Conservation (phyloP, 2,113 vertebrate species). For the Triplophysa tibetana region DNA sequence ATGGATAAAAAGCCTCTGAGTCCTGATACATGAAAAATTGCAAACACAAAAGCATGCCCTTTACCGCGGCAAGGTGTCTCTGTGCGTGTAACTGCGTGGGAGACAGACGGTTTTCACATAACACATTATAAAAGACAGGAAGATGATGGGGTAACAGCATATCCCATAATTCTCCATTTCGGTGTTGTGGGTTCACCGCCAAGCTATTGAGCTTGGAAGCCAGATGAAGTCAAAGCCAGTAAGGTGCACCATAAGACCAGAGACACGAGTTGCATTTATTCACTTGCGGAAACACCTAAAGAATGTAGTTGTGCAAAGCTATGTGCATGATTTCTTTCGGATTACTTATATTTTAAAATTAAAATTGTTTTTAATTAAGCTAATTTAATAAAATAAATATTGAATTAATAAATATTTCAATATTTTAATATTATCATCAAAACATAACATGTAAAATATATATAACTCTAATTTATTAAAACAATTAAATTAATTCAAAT, state of each 20-base stretch:
- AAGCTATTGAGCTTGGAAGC: conserved; percentile 8
- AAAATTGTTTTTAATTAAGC: too few species aligned
- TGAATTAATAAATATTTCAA: too few species aligned
- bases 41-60: conserved; percentile 45
- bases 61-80: conserved; percentile 24
- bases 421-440: too few species aligned
- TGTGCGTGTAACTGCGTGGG: conserved; percentile 5
- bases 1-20: conserved; percentile 45
- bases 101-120: background rate
- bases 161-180: background rate
- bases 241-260: background rate
- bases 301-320: background rate
- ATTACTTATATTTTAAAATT: too few species aligned
- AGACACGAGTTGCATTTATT: background rate
- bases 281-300: background rate
- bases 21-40: conserved; percentile 47
- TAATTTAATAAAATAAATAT: too few species aligned
- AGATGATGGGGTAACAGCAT: conserved; percentile 10
- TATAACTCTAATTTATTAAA: too few species aligned
- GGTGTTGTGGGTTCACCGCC: background rate
- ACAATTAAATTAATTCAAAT: too few species aligned
- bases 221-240: background rate
- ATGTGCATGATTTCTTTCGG: background rate
- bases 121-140: background rate
- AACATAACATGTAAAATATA: too few species aligned